Conservation (phyloP, 1,140 invertebrate genomes). For the Euura saliciscinereae region DNA sequence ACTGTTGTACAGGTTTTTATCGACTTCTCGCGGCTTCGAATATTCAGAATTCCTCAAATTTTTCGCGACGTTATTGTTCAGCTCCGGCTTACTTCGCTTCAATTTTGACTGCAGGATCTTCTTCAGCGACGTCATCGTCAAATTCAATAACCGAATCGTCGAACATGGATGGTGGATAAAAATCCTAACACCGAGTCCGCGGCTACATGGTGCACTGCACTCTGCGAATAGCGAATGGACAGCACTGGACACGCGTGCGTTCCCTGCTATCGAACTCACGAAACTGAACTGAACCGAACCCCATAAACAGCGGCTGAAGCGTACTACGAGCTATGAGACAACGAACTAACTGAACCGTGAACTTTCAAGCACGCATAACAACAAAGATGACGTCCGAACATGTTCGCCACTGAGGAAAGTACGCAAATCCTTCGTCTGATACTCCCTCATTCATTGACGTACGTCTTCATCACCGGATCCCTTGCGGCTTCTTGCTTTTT, state of each 20-base stretch:
- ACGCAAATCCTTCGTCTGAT: too few species aligned
- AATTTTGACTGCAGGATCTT: neutral
- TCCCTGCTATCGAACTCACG: neutral
- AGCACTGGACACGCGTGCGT: neutral
- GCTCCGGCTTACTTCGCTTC: neutral
- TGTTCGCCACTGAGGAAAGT: too few species aligned
- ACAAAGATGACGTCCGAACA: too few species aligned
- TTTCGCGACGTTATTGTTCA: neutral
- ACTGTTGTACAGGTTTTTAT: neutral
- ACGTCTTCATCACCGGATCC: too few species aligned
- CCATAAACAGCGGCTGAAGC: neutral
- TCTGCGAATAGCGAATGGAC: neutral
- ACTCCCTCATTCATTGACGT: too few species aligned
- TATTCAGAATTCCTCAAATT: too few species aligned
- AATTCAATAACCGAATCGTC: too few species aligned
- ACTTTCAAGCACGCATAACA: too few species aligned
- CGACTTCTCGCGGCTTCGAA: neutral
- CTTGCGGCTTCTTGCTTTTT: too few species aligned
- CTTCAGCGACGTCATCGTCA: neutral
- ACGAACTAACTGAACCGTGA: neutral
- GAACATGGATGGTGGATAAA: too few species aligned
- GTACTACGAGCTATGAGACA: neutral
- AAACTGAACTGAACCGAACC: constrained; percentile 5
- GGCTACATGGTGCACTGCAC: too few species aligned
- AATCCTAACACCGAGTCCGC: too few species aligned